Percentiles rank a stretch among this genome's conserved stretches.
Conservation (phyloP, 92 coral and sea anemone genomes). For the Porites divaricata region DNA sequence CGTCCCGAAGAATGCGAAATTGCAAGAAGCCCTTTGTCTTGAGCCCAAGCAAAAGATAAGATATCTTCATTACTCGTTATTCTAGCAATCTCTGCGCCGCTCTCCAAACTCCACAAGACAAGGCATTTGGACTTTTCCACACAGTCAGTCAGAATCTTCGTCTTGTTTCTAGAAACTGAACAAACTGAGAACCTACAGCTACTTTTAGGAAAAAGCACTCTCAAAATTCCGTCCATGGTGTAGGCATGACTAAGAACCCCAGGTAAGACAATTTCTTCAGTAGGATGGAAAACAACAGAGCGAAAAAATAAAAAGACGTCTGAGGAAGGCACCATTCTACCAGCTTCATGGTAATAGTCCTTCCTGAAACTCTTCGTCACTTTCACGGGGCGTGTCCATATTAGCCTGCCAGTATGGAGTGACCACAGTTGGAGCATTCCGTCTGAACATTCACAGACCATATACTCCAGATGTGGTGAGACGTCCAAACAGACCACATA, state of each 20-base stretch:
- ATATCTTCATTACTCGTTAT: background rate
- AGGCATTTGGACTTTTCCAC: background rate
- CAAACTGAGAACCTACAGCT: conserved; percentile 19
- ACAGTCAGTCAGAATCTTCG: conserved; percentile 19
- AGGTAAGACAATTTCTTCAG: conserved; percentile 18
- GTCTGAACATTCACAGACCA: conserved; percentile 33
- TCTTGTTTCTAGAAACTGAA: conserved; percentile 30
- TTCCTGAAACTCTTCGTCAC: background rate
- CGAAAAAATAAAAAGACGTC: background rate
- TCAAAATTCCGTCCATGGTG: background rate
- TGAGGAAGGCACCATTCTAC: background rate
- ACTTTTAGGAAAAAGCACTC: conserved; percentile 17
- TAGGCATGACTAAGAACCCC: conserved; percentile 32
- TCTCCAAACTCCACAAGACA: too few relatives aligned
- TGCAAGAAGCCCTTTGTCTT: conserved; percentile 1
- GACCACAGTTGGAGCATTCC: conserved; percentile 23
- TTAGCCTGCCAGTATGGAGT: background rate
- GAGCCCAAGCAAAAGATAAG: conserved; percentile 27
- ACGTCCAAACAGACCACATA: too few relatives aligned
- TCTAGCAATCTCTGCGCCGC: conserved; percentile 11
- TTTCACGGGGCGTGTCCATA: conserved; percentile 18
- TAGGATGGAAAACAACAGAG: conserved; percentile 33
- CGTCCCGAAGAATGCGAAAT: conserved; percentile 14
- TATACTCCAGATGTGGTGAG: background rate
- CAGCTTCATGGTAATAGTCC: background rate